A percentile compares a stretch with the other conserved stretches of the same genome.
These are phyloP conservation scores for Microtus montanus DNA, from an alignment of 2,113 vertebrate genomes.

Conservation along the genomic window DNA sequence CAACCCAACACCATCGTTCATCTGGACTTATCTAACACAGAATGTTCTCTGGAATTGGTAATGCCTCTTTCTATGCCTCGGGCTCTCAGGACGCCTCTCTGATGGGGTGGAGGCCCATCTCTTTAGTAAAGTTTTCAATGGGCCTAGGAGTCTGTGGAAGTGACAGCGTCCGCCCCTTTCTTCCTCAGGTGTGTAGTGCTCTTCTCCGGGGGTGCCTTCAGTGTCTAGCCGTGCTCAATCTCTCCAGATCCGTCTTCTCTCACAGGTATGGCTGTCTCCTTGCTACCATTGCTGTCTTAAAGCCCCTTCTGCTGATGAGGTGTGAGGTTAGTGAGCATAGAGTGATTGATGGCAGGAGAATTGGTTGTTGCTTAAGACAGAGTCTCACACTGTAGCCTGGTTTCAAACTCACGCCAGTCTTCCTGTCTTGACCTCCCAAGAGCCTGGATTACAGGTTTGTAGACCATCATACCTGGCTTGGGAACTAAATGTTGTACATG, in stretches of 20 bases:
- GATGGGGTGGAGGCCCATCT: not conserved
- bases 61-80: conserved; percentile 54
- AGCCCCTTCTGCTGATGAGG: not conserved
- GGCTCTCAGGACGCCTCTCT: not conserved
- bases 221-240: conserved; percentile 92
- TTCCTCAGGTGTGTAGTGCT: conserved; percentile 90
- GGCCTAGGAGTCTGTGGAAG: no score
- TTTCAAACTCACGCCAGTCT: not conserved
- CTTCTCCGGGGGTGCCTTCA: conserved; percentile 94
- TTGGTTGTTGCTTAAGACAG: not conserved
- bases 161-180: not conserved
- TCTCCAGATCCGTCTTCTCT: conserved; percentile 93
- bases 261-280: conserved; percentile 86
- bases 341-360: not conserved
- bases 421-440: not conserved
- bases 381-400: not conserved
- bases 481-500: accelerated
- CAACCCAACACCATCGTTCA: conserved; percentile 91
- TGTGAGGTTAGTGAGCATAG: not conserved
- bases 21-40: conserved; percentile 95
- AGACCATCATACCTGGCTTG: not conserved
- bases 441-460: not conserved
- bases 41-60: conserved; percentile 96
- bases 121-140: not conserved
- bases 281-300: not conserved